These are phyloP conservation scores for Disparrhopalites patrizii DNA, from an alignment of 2,888 invertebrate genomes.

Conservation along the genomic window DNA sequence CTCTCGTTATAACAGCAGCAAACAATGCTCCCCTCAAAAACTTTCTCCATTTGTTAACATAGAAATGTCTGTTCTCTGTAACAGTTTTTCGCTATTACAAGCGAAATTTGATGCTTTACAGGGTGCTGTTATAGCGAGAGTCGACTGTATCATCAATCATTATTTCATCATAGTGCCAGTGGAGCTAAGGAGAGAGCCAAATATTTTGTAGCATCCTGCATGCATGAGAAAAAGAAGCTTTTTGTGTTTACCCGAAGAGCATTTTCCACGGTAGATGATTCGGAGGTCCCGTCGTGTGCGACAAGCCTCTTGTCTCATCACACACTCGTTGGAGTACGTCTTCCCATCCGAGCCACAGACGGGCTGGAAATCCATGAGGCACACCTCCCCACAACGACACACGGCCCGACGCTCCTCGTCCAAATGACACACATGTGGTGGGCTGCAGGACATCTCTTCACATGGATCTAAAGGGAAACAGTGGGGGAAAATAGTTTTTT, in stretches of 20 bases:
- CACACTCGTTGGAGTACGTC: slow-evolving; percentile 78
- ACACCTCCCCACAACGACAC: slow-evolving; percentile 68
- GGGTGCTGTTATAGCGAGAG: background rate
- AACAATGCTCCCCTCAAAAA: too few relatives aligned
- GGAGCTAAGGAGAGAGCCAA: background rate
- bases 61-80: background rate
- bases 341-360: slow-evolving; percentile 63
- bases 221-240: background rate
- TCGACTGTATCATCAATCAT: too few relatives aligned
- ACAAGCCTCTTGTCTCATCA: slow-evolving; percentile 73
- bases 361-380: slow-evolving; percentile 69
- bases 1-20: too few relatives aligned
- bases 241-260: slow-evolving; percentile 69
- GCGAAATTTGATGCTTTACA: background rate
- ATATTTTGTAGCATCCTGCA: background rate
- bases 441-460: slow-evolving; percentile 68
- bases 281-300: slow-evolving; percentile 66
- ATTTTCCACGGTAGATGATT: slow-evolving; percentile 76
- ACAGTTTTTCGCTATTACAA: background rate
- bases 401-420: slow-evolving; percentile 70
- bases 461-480: slow-evolving; percentile 86
- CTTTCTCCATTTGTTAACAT: too few relatives aligned
- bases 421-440: slow-evolving; percentile 77
- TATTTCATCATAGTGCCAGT: too few relatives aligned
- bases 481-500: too few relatives aligned